Conservation (phyloP, 1,140 invertebrate species). For the Drosophila sturtevanti region DNA sequence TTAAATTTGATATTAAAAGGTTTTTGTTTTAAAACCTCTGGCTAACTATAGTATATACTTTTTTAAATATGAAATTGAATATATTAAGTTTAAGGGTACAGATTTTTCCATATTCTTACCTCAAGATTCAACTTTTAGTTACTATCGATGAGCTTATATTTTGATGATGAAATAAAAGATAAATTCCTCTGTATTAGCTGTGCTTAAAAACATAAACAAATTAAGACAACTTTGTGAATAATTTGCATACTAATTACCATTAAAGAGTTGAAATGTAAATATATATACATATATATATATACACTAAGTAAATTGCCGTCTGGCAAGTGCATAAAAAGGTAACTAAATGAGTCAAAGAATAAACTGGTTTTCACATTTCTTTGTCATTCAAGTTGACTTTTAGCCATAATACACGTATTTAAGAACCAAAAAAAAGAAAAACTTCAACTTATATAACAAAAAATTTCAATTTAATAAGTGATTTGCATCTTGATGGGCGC, state of each 20-base stretch:
- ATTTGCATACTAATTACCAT: conserved; percentile 2
- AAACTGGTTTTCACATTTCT: neutral
- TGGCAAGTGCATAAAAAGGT: neutral
- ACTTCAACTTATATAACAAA: conserved; percentile 43
- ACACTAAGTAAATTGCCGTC: no score
- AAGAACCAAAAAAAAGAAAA: no score
- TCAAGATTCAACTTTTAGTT: no score
- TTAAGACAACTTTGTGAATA: neutral
- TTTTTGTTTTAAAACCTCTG: no score
- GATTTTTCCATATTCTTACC: no score
- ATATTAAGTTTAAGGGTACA: no score
- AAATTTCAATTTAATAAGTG: conserved; percentile 54
- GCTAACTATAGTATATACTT: no score
- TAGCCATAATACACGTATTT: conserved; percentile 9
- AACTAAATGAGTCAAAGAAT: neutral
- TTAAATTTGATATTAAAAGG: no score
- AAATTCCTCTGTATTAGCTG: neutral
- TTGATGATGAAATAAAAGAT: neutral
- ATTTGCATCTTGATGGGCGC: conserved; percentile 37
- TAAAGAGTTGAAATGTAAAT: neutral
- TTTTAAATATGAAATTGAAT: no score
- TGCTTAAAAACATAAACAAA: neutral
- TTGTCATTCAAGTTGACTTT: neutral
- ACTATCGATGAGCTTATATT: no score
- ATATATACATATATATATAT: neutral